Base-by-base conservation (phyloP, 2,113 vertebrate species). In the Callipepla squamata region DNA sequence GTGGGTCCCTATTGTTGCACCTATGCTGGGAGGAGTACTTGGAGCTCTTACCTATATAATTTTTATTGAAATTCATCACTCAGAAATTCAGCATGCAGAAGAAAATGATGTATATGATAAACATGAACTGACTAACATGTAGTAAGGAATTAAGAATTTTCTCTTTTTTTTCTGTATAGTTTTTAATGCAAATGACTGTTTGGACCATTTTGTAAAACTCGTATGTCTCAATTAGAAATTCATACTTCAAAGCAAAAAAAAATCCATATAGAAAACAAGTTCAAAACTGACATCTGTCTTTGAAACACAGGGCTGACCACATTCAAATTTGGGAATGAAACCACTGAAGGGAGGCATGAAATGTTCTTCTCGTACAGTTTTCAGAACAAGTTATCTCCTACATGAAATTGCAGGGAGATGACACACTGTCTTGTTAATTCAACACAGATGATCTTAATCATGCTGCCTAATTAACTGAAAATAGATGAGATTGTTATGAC, bases 1-100 rank as follows among this genome's bases (percentile, higher is more conserved):
- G 99, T 99, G 99, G 99, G 97, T 99, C 68, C 99, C 99, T 28
- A 95, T 98, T 28, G 97, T 97, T 14, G 99, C 98, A 18, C 99
- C 99, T 10, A 96, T 99, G 98, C 94, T 99, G 58, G 99, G 99
- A 1, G 98, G 97, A 14, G 95, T 97, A 25, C 85, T 99, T 19
- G 99, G 99, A 88, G 98, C 98, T 2, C 85, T 97, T 26, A 25
- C 97, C 95, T 99, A 99, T 74, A 58, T 98, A 17, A 85, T 99
- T 48, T 95, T 98, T 89, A 98, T 99, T 55, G 98, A 99, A 96
- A 89, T 99, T n/a, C 99, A 99, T 92, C 99, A 99, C 30, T 34
- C 94, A 0, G 96, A 98, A 28, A 89, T 94, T 5, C 87, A 92
- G 80, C 36, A 95, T 95, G 45, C 96, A 76, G 96, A 96, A 23